phyloP scores from a whole-genome alignment of 2,888 invertebrate species.

The Parapristionchus giblindavisi region DNA sequence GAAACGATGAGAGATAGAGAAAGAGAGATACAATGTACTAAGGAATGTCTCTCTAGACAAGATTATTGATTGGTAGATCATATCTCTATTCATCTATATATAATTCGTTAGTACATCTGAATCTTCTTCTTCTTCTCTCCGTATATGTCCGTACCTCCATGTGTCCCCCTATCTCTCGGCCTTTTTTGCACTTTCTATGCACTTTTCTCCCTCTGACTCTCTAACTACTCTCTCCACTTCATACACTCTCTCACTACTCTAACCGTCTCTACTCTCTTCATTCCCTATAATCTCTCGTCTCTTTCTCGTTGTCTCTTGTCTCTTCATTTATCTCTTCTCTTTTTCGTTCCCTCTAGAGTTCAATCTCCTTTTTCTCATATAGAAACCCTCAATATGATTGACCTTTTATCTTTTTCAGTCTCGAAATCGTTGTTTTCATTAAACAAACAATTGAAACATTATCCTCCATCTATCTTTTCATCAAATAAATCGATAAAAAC shows the following conservation, averaged over 20 bases:
- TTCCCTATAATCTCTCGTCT: not conserved
- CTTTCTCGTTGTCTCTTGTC: slow-evolving; percentile 17
- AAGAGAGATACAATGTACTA: not conserved
- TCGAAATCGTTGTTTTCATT: no score
- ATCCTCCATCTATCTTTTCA: no score
- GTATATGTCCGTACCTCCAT: not conserved
- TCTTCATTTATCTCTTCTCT: not conserved
- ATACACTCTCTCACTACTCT: not conserved
- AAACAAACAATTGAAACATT: no score
- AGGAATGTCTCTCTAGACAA: not conserved
- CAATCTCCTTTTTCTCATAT: no score
- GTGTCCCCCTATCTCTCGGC: not conserved
- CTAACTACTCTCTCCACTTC: not conserved
- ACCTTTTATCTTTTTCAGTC: no score
- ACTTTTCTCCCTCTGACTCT: slow-evolving; percentile 19
- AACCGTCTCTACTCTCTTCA: not conserved
- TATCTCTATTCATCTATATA: no score
- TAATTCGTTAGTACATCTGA: no score
- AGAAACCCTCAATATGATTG: no score
- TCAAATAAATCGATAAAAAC: no score
- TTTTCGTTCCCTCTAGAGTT: not conserved
- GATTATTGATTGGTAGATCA: no score
- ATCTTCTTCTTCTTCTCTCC: not conserved
- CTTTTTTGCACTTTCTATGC: slow-evolving; percentile 24
- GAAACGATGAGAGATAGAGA: not conserved